Evolutionary conservation across 2,888 invertebrate species (phyloP).

Genomic region (Thymelicus lineola): DNA sequence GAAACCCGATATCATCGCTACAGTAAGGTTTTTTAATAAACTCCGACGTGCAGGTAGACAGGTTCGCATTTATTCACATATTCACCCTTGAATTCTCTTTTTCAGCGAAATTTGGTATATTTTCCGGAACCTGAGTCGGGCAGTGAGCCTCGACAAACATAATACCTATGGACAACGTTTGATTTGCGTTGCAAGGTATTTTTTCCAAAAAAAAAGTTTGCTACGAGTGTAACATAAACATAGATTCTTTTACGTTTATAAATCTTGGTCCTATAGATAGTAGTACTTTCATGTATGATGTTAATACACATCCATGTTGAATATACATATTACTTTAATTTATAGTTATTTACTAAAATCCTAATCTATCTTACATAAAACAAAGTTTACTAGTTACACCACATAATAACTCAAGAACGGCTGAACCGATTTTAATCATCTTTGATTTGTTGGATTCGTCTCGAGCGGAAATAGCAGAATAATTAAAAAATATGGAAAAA

Average conservation of each 20-base stretch:
- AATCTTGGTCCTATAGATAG: too few relatives aligned
- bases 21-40: constrained; percentile 23
- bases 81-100: constrained; percentile 12
- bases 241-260: background rate
- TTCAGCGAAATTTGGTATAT: constrained; percentile 1
- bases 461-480: too few relatives aligned
- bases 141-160: background rate
- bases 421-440: too few relatives aligned
- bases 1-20: background rate
- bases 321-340: too few relatives aligned
- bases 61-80: constrained; percentile 14
- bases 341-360: too few relatives aligned
- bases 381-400: too few relatives aligned
- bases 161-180: background rate
- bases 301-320: too few relatives aligned
- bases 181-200: constrained; percentile 1
- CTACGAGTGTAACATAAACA: background rate
- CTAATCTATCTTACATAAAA: too few relatives aligned
- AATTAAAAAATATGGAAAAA: too few relatives aligned
- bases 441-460: too few relatives aligned
- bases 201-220: background rate
- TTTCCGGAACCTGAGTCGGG: background rate
- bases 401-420: too few relatives aligned
- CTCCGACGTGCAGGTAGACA: background rate
- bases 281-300: too few relatives aligned